Evolutionary conservation across 1,140 invertebrate species (phyloP).

Genomic region (Drosophila mayri): DNA sequence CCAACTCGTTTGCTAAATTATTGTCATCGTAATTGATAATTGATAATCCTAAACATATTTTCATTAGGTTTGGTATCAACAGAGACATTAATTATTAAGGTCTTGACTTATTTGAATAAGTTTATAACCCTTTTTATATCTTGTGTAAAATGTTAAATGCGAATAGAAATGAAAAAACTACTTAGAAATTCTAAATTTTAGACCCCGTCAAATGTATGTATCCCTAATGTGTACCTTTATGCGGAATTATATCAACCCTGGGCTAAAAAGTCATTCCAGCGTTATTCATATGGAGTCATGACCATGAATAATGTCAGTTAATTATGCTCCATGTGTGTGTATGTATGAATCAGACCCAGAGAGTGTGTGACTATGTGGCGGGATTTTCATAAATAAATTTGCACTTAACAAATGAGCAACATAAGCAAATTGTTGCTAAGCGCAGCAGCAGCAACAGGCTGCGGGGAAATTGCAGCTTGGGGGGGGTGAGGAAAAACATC

Average conservation of each 20-base stretch:
- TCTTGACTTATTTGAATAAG: too few relatives aligned
- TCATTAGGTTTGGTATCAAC: too few relatives aligned
- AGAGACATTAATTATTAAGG: too few relatives aligned
- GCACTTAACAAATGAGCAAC: constrained; percentile 72
- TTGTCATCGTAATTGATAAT: too few relatives aligned
- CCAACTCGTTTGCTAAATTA: constrained; percentile 1
- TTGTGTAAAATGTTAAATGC: background rate
- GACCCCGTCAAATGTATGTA: background rate
- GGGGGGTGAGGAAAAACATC: constrained; percentile 35
- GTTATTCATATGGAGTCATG: constrained; percentile 61
- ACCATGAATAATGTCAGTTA: constrained; percentile 75
- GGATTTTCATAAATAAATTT: constrained; percentile 77
- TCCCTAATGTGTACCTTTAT: background rate
- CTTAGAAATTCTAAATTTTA: background rate
- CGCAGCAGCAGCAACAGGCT: constrained; percentile 71
- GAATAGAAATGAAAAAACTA: background rate
- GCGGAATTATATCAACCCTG: constrained; percentile 10
- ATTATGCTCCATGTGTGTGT: constrained; percentile 48
- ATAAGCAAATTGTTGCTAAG: constrained; percentile 75
- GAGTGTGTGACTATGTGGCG: constrained; percentile 28
- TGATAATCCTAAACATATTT: too few relatives aligned
- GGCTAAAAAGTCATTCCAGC: constrained; percentile 29
- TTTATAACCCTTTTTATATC: background rate
- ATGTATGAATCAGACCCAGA: constrained; percentile 19
- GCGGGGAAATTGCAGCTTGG: constrained; percentile 19